These are phyloP conservation scores for Microctenopoma stevenorrisi DNA, from an alignment of 2,797 vertebrate genomes.

Conservation along the genomic window DNA sequence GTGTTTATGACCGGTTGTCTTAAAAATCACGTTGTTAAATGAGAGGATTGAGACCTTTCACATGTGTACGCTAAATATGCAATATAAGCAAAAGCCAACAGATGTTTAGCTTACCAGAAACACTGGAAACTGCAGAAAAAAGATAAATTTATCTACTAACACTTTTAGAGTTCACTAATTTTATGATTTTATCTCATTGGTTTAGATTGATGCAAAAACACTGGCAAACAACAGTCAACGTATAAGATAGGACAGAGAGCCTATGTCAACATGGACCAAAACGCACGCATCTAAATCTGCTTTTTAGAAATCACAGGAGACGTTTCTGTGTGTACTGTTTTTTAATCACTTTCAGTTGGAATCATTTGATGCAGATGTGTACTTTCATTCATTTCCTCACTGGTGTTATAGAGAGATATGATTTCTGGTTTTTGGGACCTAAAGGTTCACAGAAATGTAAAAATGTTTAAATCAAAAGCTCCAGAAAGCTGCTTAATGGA, in stretches of 20 bases:
- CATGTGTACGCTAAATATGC: not conserved
- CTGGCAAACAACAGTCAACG: not conserved
- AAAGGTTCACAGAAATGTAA: too few relatives aligned
- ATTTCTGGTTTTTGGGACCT: too few relatives aligned
- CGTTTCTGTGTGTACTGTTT: not conserved
- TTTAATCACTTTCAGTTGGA: not conserved
- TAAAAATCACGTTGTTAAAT: not conserved
- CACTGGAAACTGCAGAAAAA: not conserved
- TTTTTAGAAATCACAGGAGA: not conserved
- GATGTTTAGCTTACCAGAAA: not conserved
- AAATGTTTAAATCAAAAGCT: not conserved
- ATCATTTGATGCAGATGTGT: not conserved
- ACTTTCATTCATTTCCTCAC: too few relatives aligned
- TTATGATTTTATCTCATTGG: not conserved
- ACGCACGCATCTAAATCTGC: not conserved
- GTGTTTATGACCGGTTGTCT: not conserved
- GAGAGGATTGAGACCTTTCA: not conserved
- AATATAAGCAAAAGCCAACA: not conserved
- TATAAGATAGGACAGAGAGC: not conserved
- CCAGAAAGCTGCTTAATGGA: constrained; percentile 12
- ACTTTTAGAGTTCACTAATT: not conserved
- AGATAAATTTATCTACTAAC: not conserved
- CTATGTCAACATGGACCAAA: not conserved
- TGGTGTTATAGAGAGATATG: too few relatives aligned
- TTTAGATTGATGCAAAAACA: constrained; percentile 2